phyloP scores from a whole-genome alignment of 2,113 vertebrate species.

The Macheiramphus alcinus region DNA sequence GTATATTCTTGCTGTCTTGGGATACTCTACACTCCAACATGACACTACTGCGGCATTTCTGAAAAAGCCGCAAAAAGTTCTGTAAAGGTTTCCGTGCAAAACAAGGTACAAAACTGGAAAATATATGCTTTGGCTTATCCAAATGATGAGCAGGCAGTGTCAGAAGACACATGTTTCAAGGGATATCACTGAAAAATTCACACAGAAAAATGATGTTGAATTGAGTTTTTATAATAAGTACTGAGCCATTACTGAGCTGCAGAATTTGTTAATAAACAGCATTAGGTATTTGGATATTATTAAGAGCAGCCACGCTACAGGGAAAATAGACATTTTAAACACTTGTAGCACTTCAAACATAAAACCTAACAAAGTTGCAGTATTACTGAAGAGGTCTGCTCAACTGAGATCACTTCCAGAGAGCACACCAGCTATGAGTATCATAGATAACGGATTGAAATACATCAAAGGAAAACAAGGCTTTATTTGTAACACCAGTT shows the following conservation, averaged over 20 bases:
- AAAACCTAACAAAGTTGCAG: neutral
- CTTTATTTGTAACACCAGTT: neutral
- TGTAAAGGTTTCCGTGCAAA: neutral
- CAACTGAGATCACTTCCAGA: neutral
- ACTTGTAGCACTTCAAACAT: neutral
- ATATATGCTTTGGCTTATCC: neutral
- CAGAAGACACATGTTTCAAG: neutral
- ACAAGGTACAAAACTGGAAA: neutral
- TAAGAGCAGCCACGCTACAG: neutral
- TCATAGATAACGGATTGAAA: neutral
- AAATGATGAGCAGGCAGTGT: neutral
- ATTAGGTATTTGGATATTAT: neutral
- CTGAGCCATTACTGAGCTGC: neutral
- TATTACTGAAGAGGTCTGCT: neutral
- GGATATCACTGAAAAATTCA: neutral
- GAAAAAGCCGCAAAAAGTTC: neutral
- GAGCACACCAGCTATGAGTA: neutral
- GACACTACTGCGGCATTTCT: neutral
- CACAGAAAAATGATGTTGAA: neutral
- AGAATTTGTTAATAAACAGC: neutral
- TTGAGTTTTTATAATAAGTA: neutral
- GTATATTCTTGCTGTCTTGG: neutral
- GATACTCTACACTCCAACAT: neutral
- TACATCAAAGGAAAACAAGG: neutral
- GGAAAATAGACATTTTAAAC: neutral